phyloP scores from a whole-genome alignment of 2,113 vertebrate genomes.

The Collichthys lucidus region DNA sequence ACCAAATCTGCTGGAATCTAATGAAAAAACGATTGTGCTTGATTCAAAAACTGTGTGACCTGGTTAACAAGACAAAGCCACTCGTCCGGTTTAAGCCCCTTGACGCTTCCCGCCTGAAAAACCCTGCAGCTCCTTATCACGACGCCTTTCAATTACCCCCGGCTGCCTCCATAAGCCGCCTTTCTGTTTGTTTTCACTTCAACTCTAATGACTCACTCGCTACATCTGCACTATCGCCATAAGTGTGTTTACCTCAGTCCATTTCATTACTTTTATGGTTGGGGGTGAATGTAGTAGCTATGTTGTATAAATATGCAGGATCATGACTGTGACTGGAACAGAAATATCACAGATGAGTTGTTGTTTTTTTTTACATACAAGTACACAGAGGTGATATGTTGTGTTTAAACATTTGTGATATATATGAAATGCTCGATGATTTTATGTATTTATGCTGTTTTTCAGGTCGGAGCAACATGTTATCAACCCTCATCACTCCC shows the following conservation, averaged over 20 bases:
- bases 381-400: not conserved
- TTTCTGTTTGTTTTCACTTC: constrained; percentile 41
- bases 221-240: constrained; percentile 15
- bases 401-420: not conserved
- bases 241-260: constrained; percentile 31
- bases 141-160: constrained; percentile 46
- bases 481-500: constrained; percentile 38
- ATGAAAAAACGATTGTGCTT: constrained; percentile 10
- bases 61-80: constrained; percentile 26
- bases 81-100: constrained; percentile 18
- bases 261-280: constrained; percentile 33
- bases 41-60: constrained; percentile 37
- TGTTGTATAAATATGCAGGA: not conserved
- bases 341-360: not conserved
- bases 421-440: not conserved
- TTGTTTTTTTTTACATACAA: not conserved
- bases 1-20: not conserved
- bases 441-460: constrained; percentile 22
- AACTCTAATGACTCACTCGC: constrained; percentile 28
- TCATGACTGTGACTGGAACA: not conserved
- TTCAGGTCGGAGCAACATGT: constrained; percentile 36
- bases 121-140: constrained; percentile 20
- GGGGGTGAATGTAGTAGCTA: constrained; percentile 5
- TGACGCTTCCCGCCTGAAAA: constrained; percentile 9
- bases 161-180: constrained; percentile 2